Percentiles rank a stretch among this genome's conserved stretches.
Evolutionary conservation across 2,888 invertebrate species (phyloP).

Genomic region (Caradrina clavipalpis): DNA sequence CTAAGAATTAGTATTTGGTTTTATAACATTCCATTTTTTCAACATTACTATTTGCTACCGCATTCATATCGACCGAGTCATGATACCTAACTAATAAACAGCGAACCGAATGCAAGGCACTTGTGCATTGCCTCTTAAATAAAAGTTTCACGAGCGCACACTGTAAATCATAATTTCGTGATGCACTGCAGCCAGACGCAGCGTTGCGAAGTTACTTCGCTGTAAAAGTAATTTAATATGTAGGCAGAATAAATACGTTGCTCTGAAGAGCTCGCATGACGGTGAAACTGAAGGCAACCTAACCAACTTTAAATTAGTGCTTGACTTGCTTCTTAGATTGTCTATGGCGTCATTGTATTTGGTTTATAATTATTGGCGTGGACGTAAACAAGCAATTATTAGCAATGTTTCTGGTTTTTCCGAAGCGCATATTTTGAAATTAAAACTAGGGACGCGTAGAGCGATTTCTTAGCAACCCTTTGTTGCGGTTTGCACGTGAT

Average conservation of each 20-base stretch:
- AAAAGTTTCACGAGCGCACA: slow-evolving; percentile 65
- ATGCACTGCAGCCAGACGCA: slow-evolving; percentile 66
- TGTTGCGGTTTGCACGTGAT: too few relatives aligned
- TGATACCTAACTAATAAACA: slow-evolving; percentile 50
- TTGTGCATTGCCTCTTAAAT: slow-evolving; percentile 63
- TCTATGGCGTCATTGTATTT: slow-evolving; percentile 17
- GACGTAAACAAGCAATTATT: background rate
- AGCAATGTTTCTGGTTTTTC: background rate
- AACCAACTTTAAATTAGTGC: slow-evolving; percentile 47
- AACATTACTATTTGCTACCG: background rate
- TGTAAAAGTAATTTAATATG: slow-evolving; percentile 72
- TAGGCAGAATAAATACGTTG: slow-evolving; percentile 64
- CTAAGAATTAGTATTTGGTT: background rate
- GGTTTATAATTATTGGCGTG: background rate
- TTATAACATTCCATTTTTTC: background rate
- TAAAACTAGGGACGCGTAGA: too few relatives aligned
- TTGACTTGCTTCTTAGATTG: background rate
- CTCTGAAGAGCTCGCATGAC: slow-evolving; percentile 37
- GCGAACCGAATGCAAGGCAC: slow-evolving; percentile 44
- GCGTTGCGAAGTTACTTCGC: slow-evolving; percentile 63
- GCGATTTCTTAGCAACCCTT: too few relatives aligned
- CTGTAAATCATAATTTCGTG: slow-evolving; percentile 71
- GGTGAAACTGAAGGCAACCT: slow-evolving; percentile 29
- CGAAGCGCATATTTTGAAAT: too few relatives aligned
- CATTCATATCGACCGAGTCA: background rate